Evolutionary conservation across 2,888 invertebrate species (phyloP), one percentile per base, ranked within the genome.

Genomic region (Acanthacorydalis orientalis): DNA sequence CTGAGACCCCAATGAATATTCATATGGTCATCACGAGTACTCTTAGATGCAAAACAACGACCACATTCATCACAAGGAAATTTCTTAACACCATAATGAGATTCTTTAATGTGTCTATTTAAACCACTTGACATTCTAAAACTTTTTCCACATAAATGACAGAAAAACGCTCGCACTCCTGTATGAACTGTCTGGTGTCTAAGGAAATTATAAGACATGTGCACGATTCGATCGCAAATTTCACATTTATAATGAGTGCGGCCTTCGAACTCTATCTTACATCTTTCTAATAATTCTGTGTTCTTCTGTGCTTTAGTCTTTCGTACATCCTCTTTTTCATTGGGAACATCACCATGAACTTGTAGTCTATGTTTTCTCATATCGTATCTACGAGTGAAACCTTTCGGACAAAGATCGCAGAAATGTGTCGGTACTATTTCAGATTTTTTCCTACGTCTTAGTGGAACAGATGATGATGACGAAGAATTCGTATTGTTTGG

Each of bases 121-220:
- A 77, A 61, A 54, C 73, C 73, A 37, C 66, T 68, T 48, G 61
- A 59, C 55, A 70, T 68, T 47, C 61, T 57, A 61, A 74, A 74
- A 35, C 61, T 63, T 48, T 67, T 68, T 0, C 72, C 75, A 58
- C 76, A 75, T n/a, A 64, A 51, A 51, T 68, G 63, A 56, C 77
- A 77, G 54, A 65, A 64, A 58, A 67, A 67, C 0, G 65, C 60
- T 40, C 62, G 60, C 48, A 64, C 66, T 23, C 61, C 63, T 1
- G 61, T 59, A 56, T 74, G 75, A 6, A 65, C 57, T 1, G 70
- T 65, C 50, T 59, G 56, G 55, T 75, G 77, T 0, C 73, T 63
- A 40, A 64, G 53, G 59, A 74, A 68, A 49, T 57, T 58, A 45
- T 59, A 61, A 1, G 58, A 53, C 42, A 58, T 56, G 33, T 53